Percentiles rank a stretch among this genome's conserved stretches.
phyloP scores from a whole-genome alignment of 2,797 vertebrate species.

The Emys orbicularis region DNA sequence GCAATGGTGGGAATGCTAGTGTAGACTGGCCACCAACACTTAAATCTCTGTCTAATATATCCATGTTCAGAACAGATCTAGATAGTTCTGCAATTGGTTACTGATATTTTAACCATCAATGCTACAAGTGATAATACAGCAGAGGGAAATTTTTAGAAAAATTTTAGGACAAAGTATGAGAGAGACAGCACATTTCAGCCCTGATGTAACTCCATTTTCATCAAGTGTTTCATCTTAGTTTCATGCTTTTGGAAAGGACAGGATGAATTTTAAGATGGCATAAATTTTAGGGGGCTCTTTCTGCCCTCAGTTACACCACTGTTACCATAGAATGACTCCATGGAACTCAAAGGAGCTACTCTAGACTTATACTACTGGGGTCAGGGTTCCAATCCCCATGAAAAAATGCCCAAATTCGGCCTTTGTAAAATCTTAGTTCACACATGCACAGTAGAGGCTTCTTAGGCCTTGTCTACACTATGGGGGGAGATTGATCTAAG shows the following conservation, averaged over 20 bases:
- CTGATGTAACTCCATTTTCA: not conserved
- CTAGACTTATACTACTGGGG: too few relatives aligned
- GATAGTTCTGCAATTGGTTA: not conserved
- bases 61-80: not conserved
- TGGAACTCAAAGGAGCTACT: too few relatives aligned
- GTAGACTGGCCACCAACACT: not conserved
- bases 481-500: too few relatives aligned
- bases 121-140: not conserved
- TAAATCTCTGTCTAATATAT: not conserved
- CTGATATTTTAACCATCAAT: not conserved
- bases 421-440: too few relatives aligned
- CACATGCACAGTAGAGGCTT: too few relatives aligned
- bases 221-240: not conserved
- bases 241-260: not conserved
- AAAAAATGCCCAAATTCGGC: too few relatives aligned
- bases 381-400: too few relatives aligned
- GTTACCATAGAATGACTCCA: not conserved
- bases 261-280: not conserved
- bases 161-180: not conserved
- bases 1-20: not conserved
- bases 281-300: not conserved
- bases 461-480: too few relatives aligned
- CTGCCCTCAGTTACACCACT: not conserved
- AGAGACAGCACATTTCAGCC: too few relatives aligned
- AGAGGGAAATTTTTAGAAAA: not conserved